Percentiles rank a stretch among this genome's conserved stretches.
These are phyloP conservation scores for Synergus umbraculus DNA, from an alignment of 2,888 invertebrate genomes.

Conservation along the genomic window DNA sequence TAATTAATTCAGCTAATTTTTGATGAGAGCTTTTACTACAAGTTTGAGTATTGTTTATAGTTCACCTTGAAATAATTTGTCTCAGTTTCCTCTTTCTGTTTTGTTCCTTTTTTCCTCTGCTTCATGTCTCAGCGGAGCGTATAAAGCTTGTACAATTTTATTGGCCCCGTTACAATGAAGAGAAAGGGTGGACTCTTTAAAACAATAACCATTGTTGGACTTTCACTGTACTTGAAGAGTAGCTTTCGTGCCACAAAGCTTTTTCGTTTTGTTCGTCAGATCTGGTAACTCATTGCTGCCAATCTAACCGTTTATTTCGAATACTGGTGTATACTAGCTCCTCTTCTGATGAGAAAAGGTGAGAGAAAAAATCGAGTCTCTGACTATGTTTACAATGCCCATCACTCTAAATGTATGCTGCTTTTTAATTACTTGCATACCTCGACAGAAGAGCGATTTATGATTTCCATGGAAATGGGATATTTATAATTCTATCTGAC, in stretches of 20 bases:
- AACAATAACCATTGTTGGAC: slow-evolving; percentile 67
- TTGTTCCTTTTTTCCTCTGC: neutral
- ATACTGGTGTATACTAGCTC: slow-evolving; percentile 38
- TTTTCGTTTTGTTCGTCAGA: neutral
- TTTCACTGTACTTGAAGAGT: slow-evolving; percentile 50
- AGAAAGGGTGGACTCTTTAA: slow-evolving; percentile 48
- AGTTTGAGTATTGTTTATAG: neutral
- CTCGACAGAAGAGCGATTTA: slow-evolving; percentile 60
- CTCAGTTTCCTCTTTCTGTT: neutral
- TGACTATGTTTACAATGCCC: slow-evolving; percentile 40
- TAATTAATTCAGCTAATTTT: neutral
- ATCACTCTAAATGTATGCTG: slow-evolving; percentile 52
- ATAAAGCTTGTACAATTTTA: slow-evolving; percentile 53
- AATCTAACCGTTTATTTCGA: slow-evolving; percentile 40
- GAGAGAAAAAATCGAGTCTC: neutral
- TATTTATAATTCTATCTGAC: slow-evolving; percentile 45
- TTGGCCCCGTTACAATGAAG: slow-evolving; percentile 58
- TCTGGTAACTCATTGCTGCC: slow-evolving; percentile 1
- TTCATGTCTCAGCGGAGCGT: neutral
- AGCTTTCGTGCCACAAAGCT: neutral
- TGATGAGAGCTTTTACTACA: neutral
- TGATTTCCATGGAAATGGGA: slow-evolving; percentile 69
- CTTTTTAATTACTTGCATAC: slow-evolving; percentile 53
- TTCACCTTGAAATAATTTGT: neutral
- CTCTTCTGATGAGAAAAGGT: slow-evolving; percentile 16